Base-by-base conservation (phyloP, 1,140 invertebrate species). In the Argopecten irradians region DNA sequence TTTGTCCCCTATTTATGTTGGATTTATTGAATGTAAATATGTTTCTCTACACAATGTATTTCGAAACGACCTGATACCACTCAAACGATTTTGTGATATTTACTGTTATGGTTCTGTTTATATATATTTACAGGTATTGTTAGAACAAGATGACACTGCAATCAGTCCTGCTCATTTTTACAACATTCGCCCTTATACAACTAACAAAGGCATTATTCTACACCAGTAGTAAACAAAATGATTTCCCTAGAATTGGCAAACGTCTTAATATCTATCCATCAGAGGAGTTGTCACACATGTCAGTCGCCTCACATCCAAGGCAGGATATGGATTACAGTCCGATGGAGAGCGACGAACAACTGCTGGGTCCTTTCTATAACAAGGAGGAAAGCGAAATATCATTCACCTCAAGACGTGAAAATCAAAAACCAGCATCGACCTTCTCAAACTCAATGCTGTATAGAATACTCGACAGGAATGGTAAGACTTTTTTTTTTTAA, bases 161-260 rank as follows among this genome's bases (percentile, higher is more conserved):
- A 16, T 71, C 55, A 71, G 16, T 71, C 55, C 55, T 71, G 8
- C 1, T 16, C 16, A 8, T 71, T 16, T 11, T 71, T 28, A 71
- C 55, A 2, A 71, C 55, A n/a, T 71, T 71, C 11, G 55, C 55
- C n/a, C 5, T 71, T 16, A 71, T 71, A 71, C 55, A 71, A 16
- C 22, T 71, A 28, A 28, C 22, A 22, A 71, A 71, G n/a, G 55
- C 55, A 5, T 28, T 71, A 71, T 71, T 71, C 55, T 71, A 71
- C 55, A 71, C 55, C 16, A 28, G 16, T n/a, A 71, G n/a, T 1
- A 28, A 71, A 28, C 22, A 28, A n/a, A 71, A 71, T 71, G 55
- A 71, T 71, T 71, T 71, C n/a, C 55, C 55, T 71, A 71, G 55
- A 71, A 71, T 71, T n/a, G 55, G 55, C 28, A 71, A 71, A 71